Evolutionary conservation across 1,140 invertebrate genomes (phyloP).

Genomic region (Sycobia sp.): DNA sequence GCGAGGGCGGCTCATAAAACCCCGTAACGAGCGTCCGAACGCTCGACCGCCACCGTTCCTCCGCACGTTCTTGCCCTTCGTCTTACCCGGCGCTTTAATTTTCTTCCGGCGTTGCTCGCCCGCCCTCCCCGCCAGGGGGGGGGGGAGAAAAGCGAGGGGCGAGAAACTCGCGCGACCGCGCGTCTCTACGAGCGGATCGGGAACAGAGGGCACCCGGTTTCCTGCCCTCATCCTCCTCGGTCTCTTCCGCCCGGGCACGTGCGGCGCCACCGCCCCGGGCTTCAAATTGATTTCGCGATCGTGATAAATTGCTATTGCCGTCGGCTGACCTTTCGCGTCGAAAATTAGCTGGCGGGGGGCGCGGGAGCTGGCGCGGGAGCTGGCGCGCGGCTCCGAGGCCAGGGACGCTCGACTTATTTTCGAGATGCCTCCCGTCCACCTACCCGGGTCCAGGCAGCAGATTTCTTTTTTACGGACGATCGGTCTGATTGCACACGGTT

Average conservation of each 20-base stretch:
- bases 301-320: constrained; percentile 31
- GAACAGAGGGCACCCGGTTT: background rate
- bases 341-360: background rate
- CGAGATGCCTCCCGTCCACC: too few relatives aligned
- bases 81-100: constrained; percentile 33
- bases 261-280: background rate
- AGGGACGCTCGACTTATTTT: too few relatives aligned
- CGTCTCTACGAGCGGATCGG: background rate
- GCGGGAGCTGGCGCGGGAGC: too few relatives aligned
- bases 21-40: constrained; percentile 30
- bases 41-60: constrained; percentile 1
- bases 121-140: too few relatives aligned
- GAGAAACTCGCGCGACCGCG: background rate
- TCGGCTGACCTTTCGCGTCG: background rate
- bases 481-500: too few relatives aligned
- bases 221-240: background rate
- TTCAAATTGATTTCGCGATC: constrained; percentile 31
- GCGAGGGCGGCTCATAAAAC: constrained; percentile 20
- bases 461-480: too few relatives aligned
- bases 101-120: constrained; percentile 22
- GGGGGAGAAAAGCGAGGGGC: background rate
- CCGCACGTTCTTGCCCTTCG: constrained; percentile 29
- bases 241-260: background rate
- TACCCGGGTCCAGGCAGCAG: too few relatives aligned
- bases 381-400: too few relatives aligned